phyloP scores from a whole-genome alignment of 92 coral and sea anemone species.

The Epizoanthus rinbou region DNA sequence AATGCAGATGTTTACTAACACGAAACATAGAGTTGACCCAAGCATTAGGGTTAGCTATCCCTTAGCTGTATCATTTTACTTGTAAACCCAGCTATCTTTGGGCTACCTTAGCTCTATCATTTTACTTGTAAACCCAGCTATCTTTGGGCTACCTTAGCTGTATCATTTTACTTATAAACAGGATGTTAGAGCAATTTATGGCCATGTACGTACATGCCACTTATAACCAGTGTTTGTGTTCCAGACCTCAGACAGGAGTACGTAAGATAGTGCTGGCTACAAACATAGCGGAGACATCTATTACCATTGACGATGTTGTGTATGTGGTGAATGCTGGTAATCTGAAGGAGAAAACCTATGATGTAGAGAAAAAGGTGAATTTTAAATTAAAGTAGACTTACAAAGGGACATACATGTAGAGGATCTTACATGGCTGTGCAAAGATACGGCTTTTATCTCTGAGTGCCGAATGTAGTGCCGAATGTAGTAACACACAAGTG shows the following conservation, averaged over 20 bases:
- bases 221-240: not conserved
- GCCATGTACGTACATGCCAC: not conserved
- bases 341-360: constrained; percentile 82
- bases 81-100: not conserved
- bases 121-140: too few species aligned
- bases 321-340: constrained; percentile 93
- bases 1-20: too few species aligned
- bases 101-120: too few species aligned
- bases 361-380: constrained; percentile 61
- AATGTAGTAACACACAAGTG: too few species aligned
- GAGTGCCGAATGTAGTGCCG: too few species aligned
- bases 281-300: constrained; percentile 93
- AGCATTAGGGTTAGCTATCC: not conserved
- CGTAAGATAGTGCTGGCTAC: constrained; percentile 93
- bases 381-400: too few species aligned
- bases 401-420: too few species aligned
- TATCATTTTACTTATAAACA: too few species aligned
- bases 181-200: too few species aligned
- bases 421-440: too few species aligned
- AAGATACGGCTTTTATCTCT: too few species aligned
- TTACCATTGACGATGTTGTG: constrained; percentile 88
- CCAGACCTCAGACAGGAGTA: constrained; percentile 81
- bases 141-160: too few species aligned
- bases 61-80: not conserved
- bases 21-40: not conserved